Conservation (phyloP, 1,140 invertebrate genomes). For the Apis laboriosa region DNA sequence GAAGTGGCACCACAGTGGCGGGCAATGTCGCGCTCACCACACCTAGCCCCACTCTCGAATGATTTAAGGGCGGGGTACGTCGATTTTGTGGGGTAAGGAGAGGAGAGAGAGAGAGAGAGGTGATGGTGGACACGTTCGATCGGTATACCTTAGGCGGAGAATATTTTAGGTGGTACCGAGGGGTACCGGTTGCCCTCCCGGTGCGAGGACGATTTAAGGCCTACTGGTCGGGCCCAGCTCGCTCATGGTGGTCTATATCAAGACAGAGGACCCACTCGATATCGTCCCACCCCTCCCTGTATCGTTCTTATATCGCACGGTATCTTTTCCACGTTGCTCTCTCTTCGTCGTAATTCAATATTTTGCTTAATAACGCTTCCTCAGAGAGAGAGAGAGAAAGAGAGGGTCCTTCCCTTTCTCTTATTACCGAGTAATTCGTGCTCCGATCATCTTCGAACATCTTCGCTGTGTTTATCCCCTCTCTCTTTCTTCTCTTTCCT, state of each 20-base stretch:
- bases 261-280: constrained; percentile 67
- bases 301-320: constrained; percentile 46
- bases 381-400: background rate
- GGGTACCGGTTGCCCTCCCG: constrained; percentile 67
- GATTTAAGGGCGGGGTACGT: constrained; percentile 50
- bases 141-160: constrained; percentile 64
- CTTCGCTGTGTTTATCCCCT: background rate
- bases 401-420: background rate
- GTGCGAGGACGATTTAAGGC: constrained; percentile 75
- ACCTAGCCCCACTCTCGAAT: constrained; percentile 8
- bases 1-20: constrained; percentile 33
- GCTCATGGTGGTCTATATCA: constrained; percentile 76
- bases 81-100: constrained; percentile 43
- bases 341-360: constrained; percentile 39
- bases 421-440: background rate
- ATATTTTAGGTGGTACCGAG: constrained; percentile 70
- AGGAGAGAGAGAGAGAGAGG: constrained; percentile 23
- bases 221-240: constrained; percentile 67
- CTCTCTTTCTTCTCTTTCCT: background rate
- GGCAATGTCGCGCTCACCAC: constrained; percentile 41
- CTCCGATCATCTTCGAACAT: background rate
- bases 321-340: constrained; percentile 27
- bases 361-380: constrained; percentile 33
- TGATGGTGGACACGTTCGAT: constrained; percentile 62
- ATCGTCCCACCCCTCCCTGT: constrained; percentile 46